phyloP scores from a whole-genome alignment of 2,797 vertebrate genomes.

The Myoxocephalus aenaeus region DNA sequence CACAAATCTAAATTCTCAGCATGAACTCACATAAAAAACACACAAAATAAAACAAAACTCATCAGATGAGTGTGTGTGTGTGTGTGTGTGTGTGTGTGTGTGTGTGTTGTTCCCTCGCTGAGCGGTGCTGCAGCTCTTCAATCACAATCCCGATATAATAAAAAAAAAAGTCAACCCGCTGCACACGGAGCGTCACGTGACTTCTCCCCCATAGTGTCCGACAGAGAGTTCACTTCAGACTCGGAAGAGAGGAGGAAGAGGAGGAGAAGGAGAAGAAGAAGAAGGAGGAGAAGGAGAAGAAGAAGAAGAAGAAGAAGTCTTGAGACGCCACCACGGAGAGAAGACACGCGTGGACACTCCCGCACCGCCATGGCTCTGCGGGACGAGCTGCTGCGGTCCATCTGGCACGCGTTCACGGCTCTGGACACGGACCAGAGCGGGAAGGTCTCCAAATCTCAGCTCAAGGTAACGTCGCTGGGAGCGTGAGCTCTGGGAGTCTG shows the following conservation, averaged over 20 bases:
- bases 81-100: too few species aligned
- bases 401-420: slow-evolving; percentile 97
- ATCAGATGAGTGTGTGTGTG: too few species aligned
- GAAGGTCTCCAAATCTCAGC: slow-evolving; percentile 98
- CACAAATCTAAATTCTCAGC: neutral
- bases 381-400: slow-evolving; percentile 93
- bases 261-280: neutral
- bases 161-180: too few species aligned
- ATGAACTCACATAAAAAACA: too few species aligned
- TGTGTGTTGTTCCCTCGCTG: slow-evolving; percentile 57
- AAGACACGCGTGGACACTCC: too few species aligned
- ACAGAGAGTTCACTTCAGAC: neutral
- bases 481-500: too few species aligned
- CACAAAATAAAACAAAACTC: too few species aligned
- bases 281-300: neutral
- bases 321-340: neutral
- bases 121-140: slow-evolving; percentile 69
- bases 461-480: slow-evolving; percentile 86
- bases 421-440: slow-evolving; percentile 94
- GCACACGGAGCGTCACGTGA: slow-evolving; percentile 71
- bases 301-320: neutral
- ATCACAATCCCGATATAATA: neutral
- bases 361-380: slow-evolving; percentile 80
- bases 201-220: slow-evolving; percentile 9
- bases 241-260: neutral